A percentile compares a stretch with the other conserved stretches of the same genome.
These are phyloP conservation scores for Myiotriccus ornatus DNA, from an alignment of 2,797 vertebrate species.

Conservation along the genomic window DNA sequence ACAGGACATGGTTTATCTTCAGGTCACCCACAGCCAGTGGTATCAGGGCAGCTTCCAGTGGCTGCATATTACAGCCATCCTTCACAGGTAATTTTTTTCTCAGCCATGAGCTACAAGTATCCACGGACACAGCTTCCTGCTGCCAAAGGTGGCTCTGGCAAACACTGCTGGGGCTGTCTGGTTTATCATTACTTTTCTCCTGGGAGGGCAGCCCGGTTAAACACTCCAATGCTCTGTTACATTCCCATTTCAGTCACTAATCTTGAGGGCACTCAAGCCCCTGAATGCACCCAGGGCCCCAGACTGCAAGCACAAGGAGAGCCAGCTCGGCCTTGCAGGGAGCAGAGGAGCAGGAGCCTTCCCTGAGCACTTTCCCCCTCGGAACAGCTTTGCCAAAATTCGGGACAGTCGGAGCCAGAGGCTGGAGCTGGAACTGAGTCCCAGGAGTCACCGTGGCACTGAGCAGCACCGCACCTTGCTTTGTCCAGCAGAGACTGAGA, in stretches of 20 bases:
- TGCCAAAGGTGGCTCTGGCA: neutral
- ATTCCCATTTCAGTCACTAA: neutral
- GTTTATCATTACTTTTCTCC: slow-evolving; percentile 24
- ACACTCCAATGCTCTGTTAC: neutral
- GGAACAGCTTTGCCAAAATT: neutral
- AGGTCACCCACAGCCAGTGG: neutral
- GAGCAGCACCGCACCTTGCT: neutral
- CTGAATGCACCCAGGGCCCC: neutral
- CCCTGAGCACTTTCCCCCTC: fast-evolving
- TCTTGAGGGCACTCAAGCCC: neutral
- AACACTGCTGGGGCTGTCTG: neutral
- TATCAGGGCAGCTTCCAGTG: neutral
- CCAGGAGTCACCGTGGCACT: fast-evolving
- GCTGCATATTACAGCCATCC: neutral
- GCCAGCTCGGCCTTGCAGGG: neutral
- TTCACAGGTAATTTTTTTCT: neutral
- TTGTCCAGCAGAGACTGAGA: neutral
- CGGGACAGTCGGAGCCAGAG: fast-evolving
- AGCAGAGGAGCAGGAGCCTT: neutral
- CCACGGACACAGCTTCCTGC: neutral
- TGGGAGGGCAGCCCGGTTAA: neutral
- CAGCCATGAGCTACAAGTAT: fast-evolving
- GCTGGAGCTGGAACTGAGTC: neutral
- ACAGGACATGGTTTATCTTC: neutral
- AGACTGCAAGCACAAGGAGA: neutral